Evolutionary conservation across 2,888 invertebrate genomes (phyloP).

Genomic region (Apeira syringaria): DNA sequence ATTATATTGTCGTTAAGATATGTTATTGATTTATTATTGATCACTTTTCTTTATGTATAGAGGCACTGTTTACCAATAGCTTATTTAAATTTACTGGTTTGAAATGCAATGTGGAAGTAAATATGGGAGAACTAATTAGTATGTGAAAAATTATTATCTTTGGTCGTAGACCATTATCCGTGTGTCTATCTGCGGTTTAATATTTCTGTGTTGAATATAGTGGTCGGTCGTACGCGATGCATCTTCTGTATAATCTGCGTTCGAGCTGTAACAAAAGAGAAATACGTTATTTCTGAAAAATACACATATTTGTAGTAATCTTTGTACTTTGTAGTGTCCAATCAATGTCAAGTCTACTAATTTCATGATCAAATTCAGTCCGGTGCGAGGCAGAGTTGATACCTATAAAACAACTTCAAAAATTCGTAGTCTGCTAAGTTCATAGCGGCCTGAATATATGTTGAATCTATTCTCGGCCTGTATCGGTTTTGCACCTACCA

Average conservation of each 20-base stretch:
- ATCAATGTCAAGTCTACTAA: too few relatives aligned
- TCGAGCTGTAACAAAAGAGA: conserved; percentile 55
- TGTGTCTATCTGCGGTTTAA: conserved; percentile 57
- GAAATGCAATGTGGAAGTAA: conserved; percentile 42
- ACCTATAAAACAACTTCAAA: too few relatives aligned
- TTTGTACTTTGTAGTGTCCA: too few relatives aligned
- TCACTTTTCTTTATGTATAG: conserved; percentile 32
- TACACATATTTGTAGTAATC: too few relatives aligned
- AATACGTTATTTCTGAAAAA: too few relatives aligned
- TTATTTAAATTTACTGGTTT: conserved; percentile 34
- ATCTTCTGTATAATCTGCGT: conserved; percentile 41
- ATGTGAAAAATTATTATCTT: conserved; percentile 46
- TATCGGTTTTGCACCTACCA: too few relatives aligned
- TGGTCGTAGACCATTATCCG: conserved; percentile 57
- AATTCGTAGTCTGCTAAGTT: too few relatives aligned
- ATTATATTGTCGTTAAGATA: conserved; percentile 58
- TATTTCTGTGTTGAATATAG: conserved; percentile 43
- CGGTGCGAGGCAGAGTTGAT: too few relatives aligned
- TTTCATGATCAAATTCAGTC: too few relatives aligned
- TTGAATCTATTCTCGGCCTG: too few relatives aligned
- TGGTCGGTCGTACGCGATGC: conserved; percentile 39
- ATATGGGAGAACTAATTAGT: conserved; percentile 32
- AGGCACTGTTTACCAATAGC: conserved; percentile 34
- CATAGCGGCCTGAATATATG: too few relatives aligned
- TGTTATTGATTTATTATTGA: conserved; percentile 38